Conservation (phyloP, 2,113 vertebrate species). For the Hydropotes inermis region DNA sequence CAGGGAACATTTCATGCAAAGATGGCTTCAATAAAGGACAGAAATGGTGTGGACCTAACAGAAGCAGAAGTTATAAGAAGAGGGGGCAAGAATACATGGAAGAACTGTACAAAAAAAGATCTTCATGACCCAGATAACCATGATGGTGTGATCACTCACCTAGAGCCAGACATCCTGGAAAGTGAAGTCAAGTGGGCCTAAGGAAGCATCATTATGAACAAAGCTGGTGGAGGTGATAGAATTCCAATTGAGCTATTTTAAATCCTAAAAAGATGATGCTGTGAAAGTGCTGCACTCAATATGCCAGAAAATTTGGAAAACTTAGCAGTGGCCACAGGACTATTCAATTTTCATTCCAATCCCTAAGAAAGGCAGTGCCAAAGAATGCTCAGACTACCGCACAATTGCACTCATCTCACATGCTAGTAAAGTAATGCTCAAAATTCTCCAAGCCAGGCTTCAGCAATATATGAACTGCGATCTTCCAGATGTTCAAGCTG, state of each 20-base stretch:
- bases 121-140: too few species aligned
- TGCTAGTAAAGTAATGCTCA: background rate
- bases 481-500: background rate
- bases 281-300: background rate
- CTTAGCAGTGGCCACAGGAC: background rate
- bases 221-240: too few species aligned
- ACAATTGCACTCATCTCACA: background rate
- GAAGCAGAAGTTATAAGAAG: too few species aligned
- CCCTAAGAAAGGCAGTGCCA: background rate
- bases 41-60: too few species aligned
- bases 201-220: background rate
- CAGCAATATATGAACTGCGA: background rate
- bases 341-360: background rate
- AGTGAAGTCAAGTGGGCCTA: background rate
- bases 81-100: too few species aligned
- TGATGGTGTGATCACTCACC: background rate
- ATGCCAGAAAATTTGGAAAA: background rate
- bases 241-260: too few species aligned
- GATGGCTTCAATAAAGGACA: too few species aligned
- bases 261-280: too few species aligned
- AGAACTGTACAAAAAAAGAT: too few species aligned
- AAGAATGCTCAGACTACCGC: accelerated
- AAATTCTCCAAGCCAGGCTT: background rate
- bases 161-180: background rate
- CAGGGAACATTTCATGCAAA: too few species aligned